phyloP scores from a whole-genome alignment of 2,113 vertebrate species.

The Sula dactylatra region DNA sequence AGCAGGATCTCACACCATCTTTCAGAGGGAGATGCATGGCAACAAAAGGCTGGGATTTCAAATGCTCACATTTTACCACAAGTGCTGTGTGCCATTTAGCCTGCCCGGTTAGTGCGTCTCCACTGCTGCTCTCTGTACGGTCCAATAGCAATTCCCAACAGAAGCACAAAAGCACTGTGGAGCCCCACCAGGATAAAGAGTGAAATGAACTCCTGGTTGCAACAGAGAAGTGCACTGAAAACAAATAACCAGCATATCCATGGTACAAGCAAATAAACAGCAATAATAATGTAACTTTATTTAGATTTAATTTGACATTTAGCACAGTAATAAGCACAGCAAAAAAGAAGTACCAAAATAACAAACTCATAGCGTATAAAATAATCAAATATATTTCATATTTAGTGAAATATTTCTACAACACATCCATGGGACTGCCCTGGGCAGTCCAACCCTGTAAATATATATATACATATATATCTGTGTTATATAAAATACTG shows the following conservation, averaged over 20 bases:
- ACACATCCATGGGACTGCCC: conserved; percentile 7
- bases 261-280: background rate
- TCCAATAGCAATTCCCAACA: background rate
- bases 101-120: rapidly evolving
- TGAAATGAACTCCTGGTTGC: background rate
- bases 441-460: conserved; percentile 29
- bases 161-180: background rate
- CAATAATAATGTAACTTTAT: conserved; percentile 60
- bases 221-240: background rate
- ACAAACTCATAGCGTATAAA: conserved; percentile 53
- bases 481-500: conserved; percentile 61
- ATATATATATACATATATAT: conserved; percentile 5
- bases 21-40: background rate
- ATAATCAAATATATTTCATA: conserved; percentile 41
- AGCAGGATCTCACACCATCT: background rate
- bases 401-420: conserved; percentile 55
- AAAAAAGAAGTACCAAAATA: conserved; percentile 66
- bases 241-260: background rate
- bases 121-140: rapidly evolving
- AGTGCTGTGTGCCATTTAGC: background rate
- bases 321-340: conserved; percentile 65
- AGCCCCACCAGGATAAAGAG: background rate
- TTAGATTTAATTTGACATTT: conserved; percentile 64
- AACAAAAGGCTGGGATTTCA: background rate
- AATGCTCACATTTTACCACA: background rate